Evolutionary conservation across 2,888 invertebrate species (phyloP), one percentile per base, ranked within the genome.

Genomic region (Cheilosia vernalis): DNA sequence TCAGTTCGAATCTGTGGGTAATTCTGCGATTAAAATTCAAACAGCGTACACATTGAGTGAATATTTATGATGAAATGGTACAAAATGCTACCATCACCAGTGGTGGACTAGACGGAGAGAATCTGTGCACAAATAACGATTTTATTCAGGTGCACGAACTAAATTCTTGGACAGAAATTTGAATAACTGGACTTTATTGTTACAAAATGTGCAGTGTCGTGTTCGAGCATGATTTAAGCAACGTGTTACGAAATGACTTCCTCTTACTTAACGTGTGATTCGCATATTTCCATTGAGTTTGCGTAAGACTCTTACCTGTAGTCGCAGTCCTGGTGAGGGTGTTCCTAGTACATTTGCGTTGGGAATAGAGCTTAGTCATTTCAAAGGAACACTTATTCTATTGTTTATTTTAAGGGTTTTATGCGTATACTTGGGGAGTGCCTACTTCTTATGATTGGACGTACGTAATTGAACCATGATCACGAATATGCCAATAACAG

Each of bases 41-140:
- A 10, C 21, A 10, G 17, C 82, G 70, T 82, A 47, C 70, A 15
- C 77, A 72, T 66, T 51, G 53, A 77, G 70, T 60, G 69, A 61
- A 78, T 70, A 72, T 77, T 82, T 77, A 72, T 66, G 58, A 82
- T 70, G 53, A 72, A 70, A 56, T 53, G 66, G 42, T 53, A 72
- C 53, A 33, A 61, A 61, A 53, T 21, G 19, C 30, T 44, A 72
- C 53, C 53, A 53, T 33, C 10, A 21, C 2, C 21, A 9, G 27
- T 49, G 37, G 37, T 64, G 9, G 37, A 67, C 51, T 44, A 9
- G 56, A 63, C 61, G 49, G 51, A 10, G 72, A 79, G 21, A 27
- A 27, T 4, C 37, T 47, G 6, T 27, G 37, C 3, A 15, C 19
- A 47, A 21, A n/a, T 37, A 33, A 60, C 55, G 51, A 24, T 24